Percentiles rank a stretch among this genome's conserved stretches.
These are phyloP conservation scores for Zonitis immaculata DNA, from an alignment of 2,888 invertebrate species.

Conservation along the genomic window DNA sequence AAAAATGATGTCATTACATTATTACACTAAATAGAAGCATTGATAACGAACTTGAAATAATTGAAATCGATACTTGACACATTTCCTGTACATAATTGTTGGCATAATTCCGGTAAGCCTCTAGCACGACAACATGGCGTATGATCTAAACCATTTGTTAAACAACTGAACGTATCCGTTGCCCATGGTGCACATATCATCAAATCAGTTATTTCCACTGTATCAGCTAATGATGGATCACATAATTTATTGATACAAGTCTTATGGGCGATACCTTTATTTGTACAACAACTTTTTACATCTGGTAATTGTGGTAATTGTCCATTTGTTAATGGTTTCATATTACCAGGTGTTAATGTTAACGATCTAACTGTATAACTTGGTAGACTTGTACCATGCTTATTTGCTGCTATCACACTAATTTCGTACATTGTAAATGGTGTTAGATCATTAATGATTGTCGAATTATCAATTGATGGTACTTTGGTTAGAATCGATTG, in stretches of 20 bases:
- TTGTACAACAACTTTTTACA: slow-evolving; percentile 63
- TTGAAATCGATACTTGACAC: slow-evolving; percentile 73
- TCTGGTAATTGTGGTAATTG: slow-evolving; percentile 69
- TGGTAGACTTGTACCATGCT: slow-evolving; percentile 72
- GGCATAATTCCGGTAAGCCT: slow-evolving; percentile 70
- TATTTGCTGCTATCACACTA: slow-evolving; percentile 66
- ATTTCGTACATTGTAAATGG: slow-evolving; percentile 84
- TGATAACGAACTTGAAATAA: slow-evolving; percentile 70
- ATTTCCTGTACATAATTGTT: slow-evolving; percentile 74
- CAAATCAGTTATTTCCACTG: slow-evolving; percentile 65
- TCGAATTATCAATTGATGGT: slow-evolving; percentile 55
- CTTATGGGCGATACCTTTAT: slow-evolving; percentile 67
- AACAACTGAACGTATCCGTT: slow-evolving; percentile 71
- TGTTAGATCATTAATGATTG: slow-evolving; percentile 59
- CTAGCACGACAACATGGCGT: slow-evolving; percentile 72
- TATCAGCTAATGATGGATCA: slow-evolving; percentile 59
- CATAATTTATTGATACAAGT: slow-evolving; percentile 75
- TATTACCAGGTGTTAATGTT: slow-evolving; percentile 63
- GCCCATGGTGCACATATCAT: slow-evolving; percentile 91
- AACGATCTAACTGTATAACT: slow-evolving; percentile 68
- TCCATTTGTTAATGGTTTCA: slow-evolving; percentile 54
- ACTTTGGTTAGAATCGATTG: slow-evolving; percentile 54
- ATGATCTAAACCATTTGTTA: slow-evolving; percentile 77
- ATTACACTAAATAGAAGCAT: too few species aligned
- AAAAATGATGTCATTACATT: too few species aligned